phyloP scores from a whole-genome alignment of 1,140 invertebrate genomes.

The Monomorium pharaonis region DNA sequence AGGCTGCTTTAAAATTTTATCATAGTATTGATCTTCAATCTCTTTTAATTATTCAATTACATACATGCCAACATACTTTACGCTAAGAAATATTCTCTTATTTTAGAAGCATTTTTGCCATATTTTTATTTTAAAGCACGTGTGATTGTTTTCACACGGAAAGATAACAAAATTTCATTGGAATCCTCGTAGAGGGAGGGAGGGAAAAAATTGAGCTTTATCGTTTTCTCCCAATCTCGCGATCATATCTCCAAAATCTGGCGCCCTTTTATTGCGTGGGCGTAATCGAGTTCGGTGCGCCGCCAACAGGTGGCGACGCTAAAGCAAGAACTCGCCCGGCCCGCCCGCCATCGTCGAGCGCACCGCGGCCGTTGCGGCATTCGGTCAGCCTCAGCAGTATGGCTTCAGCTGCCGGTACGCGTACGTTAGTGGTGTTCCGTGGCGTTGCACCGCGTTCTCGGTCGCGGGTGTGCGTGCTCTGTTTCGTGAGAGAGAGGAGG shows the following conservation, averaged over 20 bases:
- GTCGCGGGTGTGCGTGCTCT: constrained; percentile 66
- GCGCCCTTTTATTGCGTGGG: constrained; percentile 5
- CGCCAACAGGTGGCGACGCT: constrained; percentile 18
- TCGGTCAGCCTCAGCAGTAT: constrained; percentile 72
- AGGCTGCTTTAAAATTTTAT: background rate
- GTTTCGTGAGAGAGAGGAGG: constrained; percentile 40
- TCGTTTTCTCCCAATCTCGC: background rate
- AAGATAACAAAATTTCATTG: background rate
- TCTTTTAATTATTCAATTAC: background rate
- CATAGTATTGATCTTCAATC: background rate
- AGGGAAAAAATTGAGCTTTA: background rate
- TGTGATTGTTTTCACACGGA: background rate
- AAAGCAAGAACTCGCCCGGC: background rate
- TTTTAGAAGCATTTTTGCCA: background rate
- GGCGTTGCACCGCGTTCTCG: constrained; percentile 55
- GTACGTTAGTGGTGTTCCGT: constrained; percentile 48
- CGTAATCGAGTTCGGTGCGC: background rate
- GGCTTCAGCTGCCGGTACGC: constrained; percentile 81
- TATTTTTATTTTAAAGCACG: no score
- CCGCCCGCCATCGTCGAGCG: background rate
- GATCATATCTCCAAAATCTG: background rate
- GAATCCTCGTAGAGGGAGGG: no score
- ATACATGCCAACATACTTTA: background rate
- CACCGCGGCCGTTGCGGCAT: constrained; percentile 13
- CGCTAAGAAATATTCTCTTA: background rate